Base-by-base conservation (phyloP, 1,140 invertebrate genomes). In the Tetramorium simillimum region DNA sequence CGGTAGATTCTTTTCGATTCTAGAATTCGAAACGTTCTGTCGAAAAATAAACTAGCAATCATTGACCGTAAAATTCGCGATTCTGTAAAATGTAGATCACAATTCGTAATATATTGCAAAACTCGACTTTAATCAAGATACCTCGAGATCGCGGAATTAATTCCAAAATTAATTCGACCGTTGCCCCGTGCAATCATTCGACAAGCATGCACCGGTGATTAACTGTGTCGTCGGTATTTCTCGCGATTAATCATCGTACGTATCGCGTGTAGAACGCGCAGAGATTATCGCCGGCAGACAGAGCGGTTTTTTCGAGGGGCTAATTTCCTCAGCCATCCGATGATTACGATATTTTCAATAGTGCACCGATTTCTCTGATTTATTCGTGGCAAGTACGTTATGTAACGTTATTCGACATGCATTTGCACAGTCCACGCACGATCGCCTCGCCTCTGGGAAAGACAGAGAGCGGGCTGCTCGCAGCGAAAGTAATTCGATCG, bases 181-280 rank as follows among this genome's bases (percentile, higher is more conserved):
- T 84, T 82, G 53, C 51, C 51, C 51, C 67, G 24, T 46, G 24
- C 53, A 28, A 75, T 84, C n/a, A 84, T 33, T 46, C 67, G 28
- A 16, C 69, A 49, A 75, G 58, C 53, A 73, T 28, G 56, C 69
- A 75, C 24, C 18, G 18, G 9, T 60, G 67, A 82, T 73, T 73
- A 73, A 73, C 21, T 51, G 40, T 73, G 67, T 73, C 37, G 18
- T 1, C 37, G 9, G 10, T 82, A 60, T 46, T 58, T 75, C 46
- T 84, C 69, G n/a, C 53, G 40, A 84, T 75, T 84, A 62, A 75
- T 84, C 80, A 75, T 60, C 24, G 9, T 18, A 49, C 14, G 7
- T 28, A 33, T 46, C 16, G 24, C n/a, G 58, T 43, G 58, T 46
- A 7, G n/a, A 5, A 24, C 24, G 24, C 40, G 69, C 14, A 18